Conservation (phyloP, 2,113 vertebrate genomes). For the Microtus richardsoni region DNA sequence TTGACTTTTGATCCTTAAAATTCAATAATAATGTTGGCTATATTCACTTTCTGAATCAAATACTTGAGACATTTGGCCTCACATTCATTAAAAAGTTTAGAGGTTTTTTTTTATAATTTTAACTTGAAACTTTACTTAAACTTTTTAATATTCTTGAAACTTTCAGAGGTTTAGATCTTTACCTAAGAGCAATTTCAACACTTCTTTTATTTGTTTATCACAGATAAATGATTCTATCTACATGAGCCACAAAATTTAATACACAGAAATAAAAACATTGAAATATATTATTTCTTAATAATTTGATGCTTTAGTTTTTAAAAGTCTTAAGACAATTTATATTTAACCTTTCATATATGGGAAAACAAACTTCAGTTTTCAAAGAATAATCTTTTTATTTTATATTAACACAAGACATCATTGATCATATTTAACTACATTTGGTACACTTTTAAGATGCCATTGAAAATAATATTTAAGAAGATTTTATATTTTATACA, state of each 20-base stretch:
- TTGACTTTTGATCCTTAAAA: slow-evolving; percentile 49
- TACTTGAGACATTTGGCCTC: background rate
- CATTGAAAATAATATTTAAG: background rate
- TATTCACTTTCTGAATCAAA: slow-evolving; percentile 28
- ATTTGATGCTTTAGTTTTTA: background rate
- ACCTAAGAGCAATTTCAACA: background rate
- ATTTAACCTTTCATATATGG: background rate
- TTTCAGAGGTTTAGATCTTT: background rate
- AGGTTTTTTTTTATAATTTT: background rate
- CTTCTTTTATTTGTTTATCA: background rate
- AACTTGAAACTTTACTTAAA: slow-evolving; percentile 31
- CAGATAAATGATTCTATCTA: background rate
- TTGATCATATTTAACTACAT: background rate
- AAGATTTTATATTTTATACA: background rate
- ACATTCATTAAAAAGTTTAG: slow-evolving; percentile 37
- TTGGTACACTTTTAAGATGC: background rate
- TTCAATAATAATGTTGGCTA: slow-evolving; percentile 10
- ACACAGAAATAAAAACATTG: background rate
- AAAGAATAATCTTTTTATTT: background rate
- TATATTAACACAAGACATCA: background rate
- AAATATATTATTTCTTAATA: background rate
- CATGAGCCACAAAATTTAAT: background rate
- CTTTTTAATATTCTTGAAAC: slow-evolving; percentile 23
- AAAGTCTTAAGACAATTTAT: background rate
- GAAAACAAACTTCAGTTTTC: background rate